These are phyloP conservation scores for Bimastos eiseni DNA, from an alignment of 2,888 invertebrate species.

Conservation along the genomic window DNA sequence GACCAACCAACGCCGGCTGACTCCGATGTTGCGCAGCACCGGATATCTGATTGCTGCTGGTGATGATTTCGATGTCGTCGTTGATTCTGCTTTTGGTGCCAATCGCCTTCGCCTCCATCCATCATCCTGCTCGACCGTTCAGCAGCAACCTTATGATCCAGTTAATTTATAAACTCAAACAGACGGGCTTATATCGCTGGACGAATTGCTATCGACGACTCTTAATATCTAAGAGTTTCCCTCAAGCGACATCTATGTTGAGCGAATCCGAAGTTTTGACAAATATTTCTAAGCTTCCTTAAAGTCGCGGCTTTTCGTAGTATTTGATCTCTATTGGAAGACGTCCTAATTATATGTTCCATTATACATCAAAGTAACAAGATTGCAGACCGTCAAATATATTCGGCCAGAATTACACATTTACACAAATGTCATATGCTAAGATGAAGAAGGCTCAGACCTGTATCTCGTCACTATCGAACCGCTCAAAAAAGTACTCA, in stretches of 20 bases:
- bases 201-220: background rate
- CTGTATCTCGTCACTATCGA: background rate
- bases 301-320: background rate
- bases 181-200: background rate
- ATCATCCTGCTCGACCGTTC: background rate
- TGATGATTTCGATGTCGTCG: too few relatives aligned
- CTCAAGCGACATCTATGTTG: background rate
- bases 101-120: background rate
- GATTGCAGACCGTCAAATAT: background rate
- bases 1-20: background rate
- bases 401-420: background rate
- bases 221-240: background rate
- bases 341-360: background rate
- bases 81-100: background rate
- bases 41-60: background rate
- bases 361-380: background rate
- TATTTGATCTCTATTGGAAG: background rate
- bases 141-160: background rate
- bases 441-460: background rate
- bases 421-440: background rate
- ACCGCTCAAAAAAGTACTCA: background rate
- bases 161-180: too few relatives aligned
- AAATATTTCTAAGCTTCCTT: background rate
- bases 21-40: background rate
- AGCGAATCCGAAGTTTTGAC: background rate